Evolutionary conservation across 30 jellyfish, hydroid and myxozoan genomes (phyloP).

Genomic region (Morbakka virulenta): DNA sequence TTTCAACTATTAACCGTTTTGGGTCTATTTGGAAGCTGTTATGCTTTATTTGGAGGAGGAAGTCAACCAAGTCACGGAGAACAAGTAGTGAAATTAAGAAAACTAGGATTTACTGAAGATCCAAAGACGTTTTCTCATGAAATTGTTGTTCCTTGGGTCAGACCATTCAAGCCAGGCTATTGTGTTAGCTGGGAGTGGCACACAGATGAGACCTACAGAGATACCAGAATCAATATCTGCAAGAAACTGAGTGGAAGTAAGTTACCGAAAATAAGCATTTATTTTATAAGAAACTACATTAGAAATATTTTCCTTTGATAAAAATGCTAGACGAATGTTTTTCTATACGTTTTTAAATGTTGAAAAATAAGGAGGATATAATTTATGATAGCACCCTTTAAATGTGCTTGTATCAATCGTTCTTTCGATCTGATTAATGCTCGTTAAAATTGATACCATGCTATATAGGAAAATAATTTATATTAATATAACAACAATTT

Average conservation of each 20-base stretch:
- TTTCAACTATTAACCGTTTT: too few species aligned
- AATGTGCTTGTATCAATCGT: too few species aligned
- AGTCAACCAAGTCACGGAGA: conserved; percentile 23
- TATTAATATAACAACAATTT: too few species aligned
- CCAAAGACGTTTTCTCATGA: conserved; percentile 91
- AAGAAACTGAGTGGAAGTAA: conserved; percentile 84
- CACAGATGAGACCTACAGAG: conserved; percentile 81
- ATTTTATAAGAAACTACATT: background rate
- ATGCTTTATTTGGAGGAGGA: too few species aligned
- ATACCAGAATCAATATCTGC: conserved; percentile 76
- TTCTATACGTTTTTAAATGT: background rate
- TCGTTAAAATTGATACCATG: too few species aligned
- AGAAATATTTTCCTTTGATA: background rate
- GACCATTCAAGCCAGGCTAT: conserved; percentile 95
- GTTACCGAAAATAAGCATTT: background rate
- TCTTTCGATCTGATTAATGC: too few species aligned
- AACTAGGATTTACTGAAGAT: conserved; percentile 85
- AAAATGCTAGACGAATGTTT: background rate
- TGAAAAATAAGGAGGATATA: too few species aligned
- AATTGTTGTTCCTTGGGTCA: conserved; percentile 85
- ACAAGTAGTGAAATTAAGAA: conserved; percentile 45
- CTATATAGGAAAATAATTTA: too few species aligned
- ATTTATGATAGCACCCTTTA: too few species aligned
- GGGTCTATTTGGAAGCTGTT: too few species aligned
- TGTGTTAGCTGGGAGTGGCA: conserved; percentile 99